Evolutionary conservation across 2,888 invertebrate genomes (phyloP).

Genomic region (Nomada ferruginata): DNA sequence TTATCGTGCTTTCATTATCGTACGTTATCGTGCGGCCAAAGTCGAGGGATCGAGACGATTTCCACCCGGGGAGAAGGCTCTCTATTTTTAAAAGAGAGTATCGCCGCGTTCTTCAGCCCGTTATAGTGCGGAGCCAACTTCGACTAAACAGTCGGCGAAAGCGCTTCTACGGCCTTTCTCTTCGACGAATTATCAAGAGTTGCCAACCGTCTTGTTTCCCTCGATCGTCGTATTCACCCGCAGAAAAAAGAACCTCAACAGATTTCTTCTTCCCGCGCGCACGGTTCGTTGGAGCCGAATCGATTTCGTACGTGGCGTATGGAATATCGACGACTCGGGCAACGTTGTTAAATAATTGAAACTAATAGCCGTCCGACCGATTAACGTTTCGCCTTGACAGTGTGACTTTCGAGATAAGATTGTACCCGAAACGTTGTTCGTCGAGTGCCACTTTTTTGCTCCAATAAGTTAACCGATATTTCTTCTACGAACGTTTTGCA

Average conservation of each 20-base stretch:
- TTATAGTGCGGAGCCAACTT: conserved; percentile 45
- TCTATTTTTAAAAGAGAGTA: conserved; percentile 49
- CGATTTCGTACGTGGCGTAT: neutral
- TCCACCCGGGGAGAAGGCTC: conserved; percentile 24
- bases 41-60: conserved; percentile 44
- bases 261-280: neutral
- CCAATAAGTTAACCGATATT: neutral
- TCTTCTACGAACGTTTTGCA: neutral
- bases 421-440: neutral
- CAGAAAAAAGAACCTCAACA: conserved; percentile 4
- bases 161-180: conserved; percentile 69
- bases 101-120: conserved; percentile 31
- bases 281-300: too few relatives aligned
- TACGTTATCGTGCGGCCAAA: conserved; percentile 57
- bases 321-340: too few relatives aligned
- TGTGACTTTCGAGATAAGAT: conserved; percentile 56
- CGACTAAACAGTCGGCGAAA: conserved; percentile 60
- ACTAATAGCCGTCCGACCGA: neutral
- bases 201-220: conserved; percentile 28
- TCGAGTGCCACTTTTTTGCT: neutral
- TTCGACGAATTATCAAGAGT: conserved; percentile 60
- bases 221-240: conserved; percentile 10
- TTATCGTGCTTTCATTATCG: conserved; percentile 41
- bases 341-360: neutral
- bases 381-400: conserved; percentile 27